Evolutionary conservation across 2,797 vertebrate genomes (phyloP), one percentile per base, ranked within the genome.

Genomic region (Hyperoplus lanceolatus): DNA sequence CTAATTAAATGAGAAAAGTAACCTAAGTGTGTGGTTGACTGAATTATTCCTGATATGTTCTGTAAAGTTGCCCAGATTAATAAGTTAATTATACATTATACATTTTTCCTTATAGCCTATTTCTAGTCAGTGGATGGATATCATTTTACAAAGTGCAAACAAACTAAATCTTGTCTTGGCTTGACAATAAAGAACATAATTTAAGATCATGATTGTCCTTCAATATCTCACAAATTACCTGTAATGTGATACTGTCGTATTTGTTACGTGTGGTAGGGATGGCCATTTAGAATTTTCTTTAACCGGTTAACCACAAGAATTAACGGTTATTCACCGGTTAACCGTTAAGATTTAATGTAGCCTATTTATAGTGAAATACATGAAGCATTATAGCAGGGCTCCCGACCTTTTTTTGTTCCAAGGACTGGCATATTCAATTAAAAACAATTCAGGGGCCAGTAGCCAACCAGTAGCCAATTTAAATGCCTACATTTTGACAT

Each of bases 1-100:
- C 91, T 93, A 91, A 92, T 94, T 92, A 94, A 94, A 94, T 81
- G 86, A 90, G 90, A 89, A 90, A 89, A 89, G 91, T 79, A 85
- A 72, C 56, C 68, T 79, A 77, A 83, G 82, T 90, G 78, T 83
- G 83, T 66, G 74, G 82, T 84, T 79, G 85, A 90, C 89, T 80
- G 61, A 92, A 88, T 89, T 77, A 85, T 79, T 90, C 83, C 59
- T 87, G 49, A 76, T 79, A 51, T 81, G 71, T 81, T 89, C 58
- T 79, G 81, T 75, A 88, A 29, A 82, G 75, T 49, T 83, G 45
- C 69, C 49, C 18, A 73, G 50, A 84, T 88, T 85, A 80, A 83
- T 81, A 77, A 68, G 64, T 60, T 49, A 69, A 55, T 79, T 76
- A 62, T 68, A 51, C 48, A 73, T 73, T 68, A 62, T 68, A 51